These are phyloP conservation scores for Enteromius afrohamiltoni DNA, from an alignment of 2,797 vertebrate genomes.

Conservation along the genomic window DNA sequence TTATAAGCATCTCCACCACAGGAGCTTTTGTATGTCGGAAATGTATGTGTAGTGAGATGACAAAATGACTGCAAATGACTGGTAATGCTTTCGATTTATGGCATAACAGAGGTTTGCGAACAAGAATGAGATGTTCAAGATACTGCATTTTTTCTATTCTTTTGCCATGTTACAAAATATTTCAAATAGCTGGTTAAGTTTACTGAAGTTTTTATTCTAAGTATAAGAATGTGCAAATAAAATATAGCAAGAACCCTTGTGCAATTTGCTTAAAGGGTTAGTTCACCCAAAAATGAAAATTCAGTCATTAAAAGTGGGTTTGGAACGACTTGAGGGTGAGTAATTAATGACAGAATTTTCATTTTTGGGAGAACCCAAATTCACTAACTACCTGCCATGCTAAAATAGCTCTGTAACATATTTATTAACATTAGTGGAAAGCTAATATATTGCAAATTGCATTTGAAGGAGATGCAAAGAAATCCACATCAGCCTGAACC, in stretches of 20 bases:
- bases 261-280: neutral
- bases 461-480: constrained; percentile 36
- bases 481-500: constrained; percentile 55
- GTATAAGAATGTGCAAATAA: neutral
- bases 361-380: neutral
- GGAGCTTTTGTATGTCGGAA: constrained; percentile 4
- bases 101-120: constrained; percentile 4
- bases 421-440: neutral
- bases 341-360: no score
- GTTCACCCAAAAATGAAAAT: no score
- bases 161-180: neutral
- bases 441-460: neutral
- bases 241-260: neutral
- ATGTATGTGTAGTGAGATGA: constrained; percentile 16
- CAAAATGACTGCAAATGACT: constrained; percentile 29
- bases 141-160: neutral
- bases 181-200: neutral
- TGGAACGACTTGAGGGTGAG: no score
- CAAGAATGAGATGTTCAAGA: constrained; percentile 31
- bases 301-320: neutral
- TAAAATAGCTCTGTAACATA: neutral
- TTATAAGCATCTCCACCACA: constrained; percentile 10
- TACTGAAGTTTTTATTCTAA: neutral
- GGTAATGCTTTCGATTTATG: constrained; percentile 12
- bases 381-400: neutral